Conservation (phyloP, 2,797 vertebrate genomes). For the Thaleichthys pacificus region DNA sequence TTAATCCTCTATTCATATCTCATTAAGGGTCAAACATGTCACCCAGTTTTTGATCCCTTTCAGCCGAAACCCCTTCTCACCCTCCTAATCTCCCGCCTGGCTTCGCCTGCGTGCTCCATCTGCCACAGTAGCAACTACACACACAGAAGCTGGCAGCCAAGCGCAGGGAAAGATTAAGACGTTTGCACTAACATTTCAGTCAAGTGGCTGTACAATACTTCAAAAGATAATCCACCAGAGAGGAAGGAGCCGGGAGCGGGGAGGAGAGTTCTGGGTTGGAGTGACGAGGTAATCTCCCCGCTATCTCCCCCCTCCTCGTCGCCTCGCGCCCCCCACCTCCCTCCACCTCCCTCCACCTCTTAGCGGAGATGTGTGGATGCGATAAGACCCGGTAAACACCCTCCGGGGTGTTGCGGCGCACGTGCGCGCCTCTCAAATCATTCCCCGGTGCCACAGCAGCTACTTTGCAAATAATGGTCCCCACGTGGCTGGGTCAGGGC, state of each 20-base stretch:
- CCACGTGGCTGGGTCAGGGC: constrained; percentile 72
- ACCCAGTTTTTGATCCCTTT: background rate
- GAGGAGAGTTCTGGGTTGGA: constrained; percentile 53
- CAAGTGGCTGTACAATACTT: constrained; percentile 62
- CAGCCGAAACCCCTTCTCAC: constrained; percentile 14
- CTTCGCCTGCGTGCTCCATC: constrained; percentile 37
- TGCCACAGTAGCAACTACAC: constrained; percentile 42
- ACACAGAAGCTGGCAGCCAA: constrained; percentile 51
- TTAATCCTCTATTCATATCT: constrained; percentile 28
- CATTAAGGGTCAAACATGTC: background rate
- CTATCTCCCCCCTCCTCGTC: constrained; percentile 56
- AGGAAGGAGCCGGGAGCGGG: constrained; percentile 36
- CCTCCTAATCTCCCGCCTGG: constrained; percentile 28
- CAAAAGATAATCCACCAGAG: constrained; percentile 64
- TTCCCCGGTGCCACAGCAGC: constrained; percentile 74
- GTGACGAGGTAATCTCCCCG: constrained; percentile 58
- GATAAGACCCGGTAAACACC: constrained; percentile 69
- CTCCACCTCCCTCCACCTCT: constrained; percentile 51
- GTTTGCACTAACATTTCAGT: constrained; percentile 61
- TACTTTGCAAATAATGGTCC: constrained; percentile 81
- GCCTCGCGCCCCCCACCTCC: constrained; percentile 29
- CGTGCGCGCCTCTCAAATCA: constrained; percentile 64
- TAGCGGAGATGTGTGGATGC: constrained; percentile 64
- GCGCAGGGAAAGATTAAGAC: constrained; percentile 55
- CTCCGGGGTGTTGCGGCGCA: constrained; percentile 54